A percentile compares a stretch with the other conserved stretches of the same genome.
These are phyloP conservation scores for Tragelaphus strepsiceros DNA, from an alignment of 2,113 vertebrate genomes.

Conservation along the genomic window DNA sequence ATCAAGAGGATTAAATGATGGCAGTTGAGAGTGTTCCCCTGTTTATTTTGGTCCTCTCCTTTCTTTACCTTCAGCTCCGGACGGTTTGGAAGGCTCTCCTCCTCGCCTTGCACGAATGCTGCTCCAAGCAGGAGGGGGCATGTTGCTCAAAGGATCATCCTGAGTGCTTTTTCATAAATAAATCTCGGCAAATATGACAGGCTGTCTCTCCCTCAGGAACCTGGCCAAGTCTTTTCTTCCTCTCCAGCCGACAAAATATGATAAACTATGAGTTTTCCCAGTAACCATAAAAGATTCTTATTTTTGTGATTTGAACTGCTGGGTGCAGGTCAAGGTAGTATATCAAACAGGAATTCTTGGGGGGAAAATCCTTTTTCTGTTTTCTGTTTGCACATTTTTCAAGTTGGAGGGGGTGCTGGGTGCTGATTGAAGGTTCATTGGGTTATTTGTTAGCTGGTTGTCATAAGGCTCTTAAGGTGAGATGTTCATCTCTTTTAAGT, in stretches of 20 bases:
- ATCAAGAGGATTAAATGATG: constrained; percentile 57
- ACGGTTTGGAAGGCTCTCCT: constrained; percentile 7
- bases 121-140: constrained; percentile 42
- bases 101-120: background rate
- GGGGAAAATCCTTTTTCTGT: constrained; percentile 42
- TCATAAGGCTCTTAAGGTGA: background rate
- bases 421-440: background rate
- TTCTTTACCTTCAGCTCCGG: background rate
- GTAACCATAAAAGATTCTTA: constrained; percentile 69
- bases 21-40: background rate
- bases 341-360: constrained; percentile 37
- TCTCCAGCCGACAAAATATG: constrained; percentile 65
- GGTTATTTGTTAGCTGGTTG: background rate
- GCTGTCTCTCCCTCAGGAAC: constrained; percentile 72
- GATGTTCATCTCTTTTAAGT: constrained; percentile 8
- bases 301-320: constrained; percentile 66
- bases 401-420: background rate
- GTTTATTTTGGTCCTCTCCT: background rate
- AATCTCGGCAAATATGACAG: constrained; percentile 74
- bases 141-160: constrained; percentile 37
- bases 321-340: constrained; percentile 54
- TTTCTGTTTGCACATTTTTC: constrained; percentile 23
- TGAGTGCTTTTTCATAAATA: constrained; percentile 75
- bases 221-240: constrained; percentile 69
- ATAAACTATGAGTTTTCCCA: constrained; percentile 72